A percentile compares a stretch with the other conserved stretches of the same genome.
Evolutionary conservation across 1,140 invertebrate genomes (phyloP).

Genomic region (Drosophila nannoptera): DNA sequence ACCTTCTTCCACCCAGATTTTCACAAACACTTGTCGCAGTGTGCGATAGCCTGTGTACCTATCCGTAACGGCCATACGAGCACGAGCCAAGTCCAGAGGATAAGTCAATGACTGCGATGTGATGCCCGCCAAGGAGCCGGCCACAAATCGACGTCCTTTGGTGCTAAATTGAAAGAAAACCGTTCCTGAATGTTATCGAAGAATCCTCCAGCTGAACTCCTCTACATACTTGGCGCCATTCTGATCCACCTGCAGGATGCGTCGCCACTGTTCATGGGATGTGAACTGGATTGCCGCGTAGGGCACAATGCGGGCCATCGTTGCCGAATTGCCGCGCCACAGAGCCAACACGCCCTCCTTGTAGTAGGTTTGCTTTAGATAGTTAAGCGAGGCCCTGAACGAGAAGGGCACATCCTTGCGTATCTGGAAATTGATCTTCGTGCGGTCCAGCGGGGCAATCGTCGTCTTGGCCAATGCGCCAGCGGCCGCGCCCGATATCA

Average conservation of each 20-base stretch:
- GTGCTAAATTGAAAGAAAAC: constrained; percentile 45
- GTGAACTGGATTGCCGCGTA: constrained; percentile 99
- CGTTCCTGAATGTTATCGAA: background rate
- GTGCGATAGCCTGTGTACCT: constrained; percentile 83
- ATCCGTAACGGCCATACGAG: constrained; percentile 97
- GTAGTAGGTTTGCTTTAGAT: constrained; percentile 85
- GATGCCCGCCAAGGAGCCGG: constrained; percentile 95
- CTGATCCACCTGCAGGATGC: constrained; percentile 85
- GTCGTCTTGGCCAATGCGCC: constrained; percentile 96
- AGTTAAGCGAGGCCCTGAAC: constrained; percentile 87
- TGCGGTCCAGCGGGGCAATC: constrained; percentile 97
- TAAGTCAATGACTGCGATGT: constrained; percentile 97
- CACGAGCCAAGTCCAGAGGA: constrained; percentile 96
- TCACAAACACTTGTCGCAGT: constrained; percentile 87
- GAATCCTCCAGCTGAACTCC: background rate
- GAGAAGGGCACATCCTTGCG: constrained; percentile 88
- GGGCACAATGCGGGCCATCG: constrained; percentile 97
- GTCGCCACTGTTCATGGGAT: constrained; percentile 97
- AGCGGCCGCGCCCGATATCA: constrained; percentile 91
- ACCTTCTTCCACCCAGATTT: constrained; percentile 91
- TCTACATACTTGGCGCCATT: constrained; percentile 82
- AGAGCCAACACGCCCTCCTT: constrained; percentile 89
- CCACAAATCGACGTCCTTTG: constrained; percentile 84
- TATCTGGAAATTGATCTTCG: constrained; percentile 98
- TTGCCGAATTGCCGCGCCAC: constrained; percentile 98